Base-by-base conservation (phyloP, 2,888 invertebrate genomes). In the Trisateles emortualis region DNA sequence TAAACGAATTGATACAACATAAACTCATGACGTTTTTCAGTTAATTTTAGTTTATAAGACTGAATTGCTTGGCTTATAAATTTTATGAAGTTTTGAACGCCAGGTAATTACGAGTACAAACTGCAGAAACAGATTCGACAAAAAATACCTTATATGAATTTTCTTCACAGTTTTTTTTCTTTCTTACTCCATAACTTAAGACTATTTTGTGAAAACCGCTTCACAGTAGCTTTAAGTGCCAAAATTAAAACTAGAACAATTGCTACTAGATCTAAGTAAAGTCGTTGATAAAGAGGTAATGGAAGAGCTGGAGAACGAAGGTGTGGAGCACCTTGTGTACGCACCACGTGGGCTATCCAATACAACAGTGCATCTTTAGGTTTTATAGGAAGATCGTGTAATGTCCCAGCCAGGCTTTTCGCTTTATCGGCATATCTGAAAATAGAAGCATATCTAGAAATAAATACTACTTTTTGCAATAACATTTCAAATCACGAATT, bases 291-390 rank as follows among this genome's bases (percentile, higher is more conserved):
- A 54, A 79, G 77, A 11, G 81, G 79, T 8, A 84, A 13, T 32
- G 63, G 32, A 0, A 86, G 58, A 0, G 84, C 85, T 0, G 75
- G 64, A 0, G 87, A 87, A 2, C 82, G 79, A 5, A 86, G 59
- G 42, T 87, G 83, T 0, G 62, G 54, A 0, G 87, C 86, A 0
- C 88, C 87, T 0, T 62, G 36, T 1, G 87, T 87, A 13, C 60
- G 60, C 2, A 81, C 65, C 5, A 85, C 86, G 54, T 88, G 85
- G 35, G 81, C 76, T 1, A 85, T 78, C 86, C 87, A 88, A 59
- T 81, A 79, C 2, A 78, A 75, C 19, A 87, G 26, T 41, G 80
- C 82, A 0, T 66, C 62, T 1, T 74, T 79, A 0, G 87, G 83
- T 0, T 73, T 50, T 10, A 64, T 36, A 1, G 79, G 74, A 9